A percentile compares a stretch with the other conserved stretches of the same genome.
These are phyloP conservation scores for Drosophila histrio DNA, from an alignment of 2,888 invertebrate genomes.

Conservation along the genomic window DNA sequence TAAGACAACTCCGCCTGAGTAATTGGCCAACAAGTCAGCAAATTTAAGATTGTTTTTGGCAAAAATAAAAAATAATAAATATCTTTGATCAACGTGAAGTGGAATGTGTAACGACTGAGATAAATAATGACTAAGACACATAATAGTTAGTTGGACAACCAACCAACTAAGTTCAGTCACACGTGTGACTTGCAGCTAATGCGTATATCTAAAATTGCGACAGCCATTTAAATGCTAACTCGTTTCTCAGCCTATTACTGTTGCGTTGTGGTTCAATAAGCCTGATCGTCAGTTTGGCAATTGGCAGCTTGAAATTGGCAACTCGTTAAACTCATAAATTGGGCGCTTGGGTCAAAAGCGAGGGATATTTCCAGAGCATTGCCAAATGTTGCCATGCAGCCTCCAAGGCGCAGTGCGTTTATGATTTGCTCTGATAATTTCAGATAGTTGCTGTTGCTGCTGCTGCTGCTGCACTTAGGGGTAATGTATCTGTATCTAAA, in stretches of 20 bases:
- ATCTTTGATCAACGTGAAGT: conserved; percentile 36
- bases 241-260: conserved; percentile 15
- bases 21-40: conserved; percentile 49
- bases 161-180: conserved; percentile 29
- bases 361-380: conserved; percentile 33
- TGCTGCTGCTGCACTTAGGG: conserved; percentile 8
- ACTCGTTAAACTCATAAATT: conserved; percentile 46
- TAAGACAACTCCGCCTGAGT: conserved; percentile 24
- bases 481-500: conserved; percentile 38
- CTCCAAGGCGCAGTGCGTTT: conserved; percentile 45
- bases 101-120: conserved; percentile 41
- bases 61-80: conserved; percentile 1
- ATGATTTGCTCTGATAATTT: conserved; percentile 51
- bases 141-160: conserved; percentile 3
- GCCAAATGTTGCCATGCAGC: conserved; percentile 46
- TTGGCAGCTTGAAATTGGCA: conserved; percentile 26
- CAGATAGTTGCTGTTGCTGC: conserved; percentile 5
- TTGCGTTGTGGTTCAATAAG: conserved; percentile 49
- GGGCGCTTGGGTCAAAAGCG: conserved; percentile 13
- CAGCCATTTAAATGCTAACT: conserved; percentile 38
- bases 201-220: conserved; percentile 48
- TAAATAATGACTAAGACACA: conserved; percentile 1
- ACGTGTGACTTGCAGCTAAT: conserved; percentile 34
- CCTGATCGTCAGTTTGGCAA: conserved; percentile 35
- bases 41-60: background rate